Conservation (phyloP, 2,113 vertebrate genomes). For the Ailurus styani region DNA sequence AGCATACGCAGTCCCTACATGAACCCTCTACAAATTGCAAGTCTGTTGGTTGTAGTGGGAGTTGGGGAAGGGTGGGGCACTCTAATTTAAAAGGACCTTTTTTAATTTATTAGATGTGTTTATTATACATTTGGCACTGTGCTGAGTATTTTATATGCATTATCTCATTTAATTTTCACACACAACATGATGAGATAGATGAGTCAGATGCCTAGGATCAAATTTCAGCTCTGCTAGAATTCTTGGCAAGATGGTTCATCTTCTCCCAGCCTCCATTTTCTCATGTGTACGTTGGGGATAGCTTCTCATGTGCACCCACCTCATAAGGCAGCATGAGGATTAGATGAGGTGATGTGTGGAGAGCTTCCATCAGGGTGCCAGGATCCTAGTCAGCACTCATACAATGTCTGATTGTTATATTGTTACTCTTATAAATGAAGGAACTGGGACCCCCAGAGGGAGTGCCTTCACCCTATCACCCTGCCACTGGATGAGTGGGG, state of each 20-base stretch:
- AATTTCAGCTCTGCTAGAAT: background rate
- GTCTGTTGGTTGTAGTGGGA: background rate
- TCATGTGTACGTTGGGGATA: background rate
- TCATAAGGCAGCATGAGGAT: background rate
- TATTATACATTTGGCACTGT: background rate
- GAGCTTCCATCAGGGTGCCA: background rate
- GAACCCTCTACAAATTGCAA: background rate
- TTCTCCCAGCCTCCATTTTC: background rate
- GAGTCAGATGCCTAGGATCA: background rate
- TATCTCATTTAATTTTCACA: background rate
- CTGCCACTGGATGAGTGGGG: background rate
- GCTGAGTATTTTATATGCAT: background rate
- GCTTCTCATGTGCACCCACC: too few relatives aligned
- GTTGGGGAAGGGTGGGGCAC: background rate
- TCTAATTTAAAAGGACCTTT: background rate
- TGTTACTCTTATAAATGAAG: background rate
- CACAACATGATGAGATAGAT: background rate
- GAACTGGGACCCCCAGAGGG: background rate
- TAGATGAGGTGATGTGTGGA: background rate
- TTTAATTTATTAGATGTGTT: background rate
- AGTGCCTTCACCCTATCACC: background rate
- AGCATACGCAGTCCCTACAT: background rate
- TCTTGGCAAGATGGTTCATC: background rate
- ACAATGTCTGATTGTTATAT: background rate
- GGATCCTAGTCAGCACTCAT: background rate